Base-by-base conservation (phyloP, 1,140 invertebrate genomes). In the Bathynomus jamesi region DNA sequence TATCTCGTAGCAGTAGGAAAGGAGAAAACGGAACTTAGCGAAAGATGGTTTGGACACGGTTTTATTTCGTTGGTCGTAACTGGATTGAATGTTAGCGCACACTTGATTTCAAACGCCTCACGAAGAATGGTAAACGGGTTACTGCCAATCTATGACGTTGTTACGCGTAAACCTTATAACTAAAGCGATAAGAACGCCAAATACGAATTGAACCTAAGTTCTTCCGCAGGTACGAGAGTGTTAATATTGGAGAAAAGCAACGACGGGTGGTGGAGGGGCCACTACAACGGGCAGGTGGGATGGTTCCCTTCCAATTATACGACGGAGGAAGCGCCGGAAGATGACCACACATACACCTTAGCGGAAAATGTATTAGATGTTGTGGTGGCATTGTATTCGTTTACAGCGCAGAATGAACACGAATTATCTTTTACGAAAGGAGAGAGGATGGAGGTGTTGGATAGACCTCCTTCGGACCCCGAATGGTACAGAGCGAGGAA, bases 241-340 rank as follows among this genome's bases (percentile, higher is more conserved):
- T 85, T 94, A 70, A 98, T 99, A 75, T 84, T 99, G 71, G 97
- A 99, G 83, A 99, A 99, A 84, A 97, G 94, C 77, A 96, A 95
- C 76, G 98, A 99, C 86, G 98, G 97, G 30, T 99, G 97, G 97
- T 99, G 96, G 96, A 88, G 95, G 80, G 97, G 96, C 29, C 92
- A 94, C 84, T 93, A 88, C 82, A 89, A 86, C 80, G 70, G 79
- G 29, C 87, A 85, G 78, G 89, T 88, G 77, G 96, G 96, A 72
- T 90, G 96, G 97, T 99, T 99, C 83, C 97, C 96, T 24, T 96
- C 94, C 46, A 99, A 99, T 85, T 99, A 99, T 83, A 95, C 95
- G 63, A 92, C 95, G 81, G 92, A 97, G 83, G 94, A 96, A 81
- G 79, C 78, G n/a, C 60, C 76, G 24, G 70, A 79, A 75, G 77